Evolutionary conservation across 1,140 invertebrate genomes (phyloP).

Genomic region (Caerostris extrusa): DNA sequence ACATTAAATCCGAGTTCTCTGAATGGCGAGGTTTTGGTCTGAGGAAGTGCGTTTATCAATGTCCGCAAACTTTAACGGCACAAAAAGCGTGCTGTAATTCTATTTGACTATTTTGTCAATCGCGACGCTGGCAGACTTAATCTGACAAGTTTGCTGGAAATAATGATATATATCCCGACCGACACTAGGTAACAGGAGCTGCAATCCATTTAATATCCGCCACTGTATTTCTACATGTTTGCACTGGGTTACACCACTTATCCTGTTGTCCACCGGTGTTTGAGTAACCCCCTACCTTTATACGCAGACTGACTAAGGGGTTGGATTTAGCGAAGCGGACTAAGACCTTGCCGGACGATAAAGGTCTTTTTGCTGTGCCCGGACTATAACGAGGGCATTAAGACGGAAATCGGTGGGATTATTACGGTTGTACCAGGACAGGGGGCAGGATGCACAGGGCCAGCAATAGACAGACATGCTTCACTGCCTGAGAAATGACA

Average conservation of each 20-base stretch:
- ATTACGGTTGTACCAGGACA: slow-evolving; percentile 30
- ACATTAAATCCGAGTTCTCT: too few species aligned
- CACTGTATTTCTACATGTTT: background rate
- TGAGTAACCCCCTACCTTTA: background rate
- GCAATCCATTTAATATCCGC: background rate
- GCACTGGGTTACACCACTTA: background rate
- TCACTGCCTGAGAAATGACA: slow-evolving; percentile 71
- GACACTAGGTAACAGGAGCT: background rate
- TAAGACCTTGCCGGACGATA: slow-evolving; percentile 55
- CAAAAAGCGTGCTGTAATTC: background rate
- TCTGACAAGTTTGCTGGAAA: background rate
- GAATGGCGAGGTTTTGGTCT: too few species aligned
- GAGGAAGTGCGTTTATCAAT: background rate
- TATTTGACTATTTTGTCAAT: background rate
- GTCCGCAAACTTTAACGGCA: background rate
- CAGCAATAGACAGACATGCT: slow-evolving; percentile 63
- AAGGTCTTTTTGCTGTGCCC: slow-evolving; percentile 47
- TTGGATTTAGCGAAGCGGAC: slow-evolving; percentile 53
- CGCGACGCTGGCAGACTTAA: background rate
- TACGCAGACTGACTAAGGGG: background rate
- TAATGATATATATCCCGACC: background rate
- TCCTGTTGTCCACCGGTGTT: background rate
- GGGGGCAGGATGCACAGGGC: background rate
- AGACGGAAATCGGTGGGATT: slow-evolving; percentile 56
- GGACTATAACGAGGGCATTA: slow-evolving; percentile 71